A percentile compares a stretch with the other conserved stretches of the same genome.
Conservation (phyloP, 2,113 vertebrate genomes). For the Syngnathoides biaculeatus region DNA sequence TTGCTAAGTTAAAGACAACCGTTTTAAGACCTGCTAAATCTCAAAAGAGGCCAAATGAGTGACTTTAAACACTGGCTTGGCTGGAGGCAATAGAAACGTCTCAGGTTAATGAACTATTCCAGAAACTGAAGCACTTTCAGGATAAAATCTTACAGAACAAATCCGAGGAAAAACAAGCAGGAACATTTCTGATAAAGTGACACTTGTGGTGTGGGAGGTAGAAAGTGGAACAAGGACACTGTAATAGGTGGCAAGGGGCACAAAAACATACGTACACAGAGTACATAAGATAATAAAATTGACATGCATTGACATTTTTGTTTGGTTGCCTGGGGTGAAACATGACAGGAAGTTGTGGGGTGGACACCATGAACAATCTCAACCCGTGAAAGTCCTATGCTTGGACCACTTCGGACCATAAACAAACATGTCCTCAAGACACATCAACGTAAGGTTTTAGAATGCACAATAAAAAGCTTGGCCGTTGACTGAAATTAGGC, state of each 20-base stretch:
- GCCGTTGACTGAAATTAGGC: neutral
- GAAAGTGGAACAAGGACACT: too few relatives aligned
- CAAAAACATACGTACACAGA: conserved; percentile 11
- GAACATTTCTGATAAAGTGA: too few relatives aligned
- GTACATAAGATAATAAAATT: too few relatives aligned
- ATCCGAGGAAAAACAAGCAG: too few relatives aligned
- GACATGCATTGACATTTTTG: conserved; percentile 27
- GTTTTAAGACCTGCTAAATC: conserved; percentile 59
- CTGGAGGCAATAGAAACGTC: conserved; percentile 31
- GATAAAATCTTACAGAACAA: too few relatives aligned
- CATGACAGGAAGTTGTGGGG: too few relatives aligned
- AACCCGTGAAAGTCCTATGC: too few relatives aligned
- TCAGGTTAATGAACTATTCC: neutral
- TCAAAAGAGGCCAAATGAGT: conserved; percentile 9
- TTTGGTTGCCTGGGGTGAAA: too few relatives aligned
- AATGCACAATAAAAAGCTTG: neutral
- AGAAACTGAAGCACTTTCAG: too few relatives aligned
- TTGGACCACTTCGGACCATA: neutral
- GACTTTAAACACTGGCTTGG: conserved; percentile 29
- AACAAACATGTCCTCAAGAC: neutral
- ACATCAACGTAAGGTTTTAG: neutral
- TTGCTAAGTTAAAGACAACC: conserved; percentile 55
- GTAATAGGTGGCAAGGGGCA: neutral
- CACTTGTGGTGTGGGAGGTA: too few relatives aligned
- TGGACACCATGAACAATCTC: too few relatives aligned